Evolutionary conservation across 1,140 invertebrate genomes (phyloP), one percentile per base, ranked within the genome.

Genomic region (Drosophila watanabei): DNA sequence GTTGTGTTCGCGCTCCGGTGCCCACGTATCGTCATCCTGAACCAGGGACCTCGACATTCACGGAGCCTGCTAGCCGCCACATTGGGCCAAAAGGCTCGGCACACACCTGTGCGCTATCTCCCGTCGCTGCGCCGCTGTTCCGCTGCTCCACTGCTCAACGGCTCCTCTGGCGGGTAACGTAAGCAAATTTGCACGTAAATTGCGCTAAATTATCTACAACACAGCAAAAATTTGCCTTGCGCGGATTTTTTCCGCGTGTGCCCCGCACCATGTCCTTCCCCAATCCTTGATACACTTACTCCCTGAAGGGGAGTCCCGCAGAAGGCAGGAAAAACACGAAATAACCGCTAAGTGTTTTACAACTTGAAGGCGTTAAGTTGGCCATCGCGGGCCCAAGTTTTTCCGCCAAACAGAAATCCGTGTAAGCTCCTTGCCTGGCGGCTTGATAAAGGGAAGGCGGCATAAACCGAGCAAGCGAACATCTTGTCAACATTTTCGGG

Each of bases 281-380:
- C 33, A 82, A 68, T 39, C 45, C 33, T 37, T 37, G 4, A 63
- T 54, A 71, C 18, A 49, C 41, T 54, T 18, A 49, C 41, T 54
- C 18, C 57, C 58, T 35, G 28, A 45, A 59, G 32, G 57, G 48
- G 33, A 56, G 41, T 45, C 33, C 49, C 45, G 20, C 30, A 33
- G 32, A 60, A 69, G 70, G 46, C 59, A 57, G 41, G 57, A 79
- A 66, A 70, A 81, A 85, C 79, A 83, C 72, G 79, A 85, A 90
- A 90, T 81, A 84, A 85, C 81, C 86, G 85, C 82, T 90, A 89
- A 89, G 86, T 90, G 86, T 89, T 89, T 89, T 89, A 90, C 85
- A 89, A 90, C 75, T 86, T 72, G 79, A 70, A 85, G 71, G 86
- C 82, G 82, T 90, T 90, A 90, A 89, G 77, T 87, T 87, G 76